Conservation (phyloP, 2,113 vertebrate genomes). For the Rhinopomastus cyanomelas region DNA sequence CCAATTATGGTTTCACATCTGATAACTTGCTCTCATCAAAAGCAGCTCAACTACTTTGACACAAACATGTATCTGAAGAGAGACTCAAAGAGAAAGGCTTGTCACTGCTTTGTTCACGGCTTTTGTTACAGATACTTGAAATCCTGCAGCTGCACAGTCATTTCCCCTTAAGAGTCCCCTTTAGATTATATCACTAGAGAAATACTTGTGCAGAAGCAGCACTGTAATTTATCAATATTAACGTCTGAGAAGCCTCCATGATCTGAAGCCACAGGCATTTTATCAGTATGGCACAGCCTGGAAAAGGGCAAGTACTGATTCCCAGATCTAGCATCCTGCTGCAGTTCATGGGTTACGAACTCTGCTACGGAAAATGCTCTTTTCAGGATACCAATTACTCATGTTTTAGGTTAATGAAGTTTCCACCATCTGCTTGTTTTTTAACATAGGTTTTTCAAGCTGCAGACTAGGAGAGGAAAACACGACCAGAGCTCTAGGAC, state of each 20-base stretch:
- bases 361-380: not conserved
- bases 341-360: not conserved
- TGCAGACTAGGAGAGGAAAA: not conserved
- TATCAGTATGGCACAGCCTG: not conserved
- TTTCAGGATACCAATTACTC: not conserved
- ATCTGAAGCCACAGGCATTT: not conserved
- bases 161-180: not conserved
- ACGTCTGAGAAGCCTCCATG: not conserved
- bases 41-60: not conserved
- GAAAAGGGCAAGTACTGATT: not conserved
- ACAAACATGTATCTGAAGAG: not conserved
- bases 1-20: constrained; percentile 5
- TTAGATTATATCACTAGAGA: not conserved
- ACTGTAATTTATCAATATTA: not conserved
- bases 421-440: constrained; percentile 14
- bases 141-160: not conserved
- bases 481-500: not conserved
- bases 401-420: not conserved
- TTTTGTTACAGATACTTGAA: constrained; percentile 15
- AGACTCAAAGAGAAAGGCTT: not conserved
- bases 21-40: constrained; percentile 14
- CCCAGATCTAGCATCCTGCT: not conserved
- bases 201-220: constrained; percentile 4
- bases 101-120: not conserved
- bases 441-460: not conserved